phyloP scores from a whole-genome alignment of 2,888 invertebrate species.

The Drosophila diplacantha region DNA sequence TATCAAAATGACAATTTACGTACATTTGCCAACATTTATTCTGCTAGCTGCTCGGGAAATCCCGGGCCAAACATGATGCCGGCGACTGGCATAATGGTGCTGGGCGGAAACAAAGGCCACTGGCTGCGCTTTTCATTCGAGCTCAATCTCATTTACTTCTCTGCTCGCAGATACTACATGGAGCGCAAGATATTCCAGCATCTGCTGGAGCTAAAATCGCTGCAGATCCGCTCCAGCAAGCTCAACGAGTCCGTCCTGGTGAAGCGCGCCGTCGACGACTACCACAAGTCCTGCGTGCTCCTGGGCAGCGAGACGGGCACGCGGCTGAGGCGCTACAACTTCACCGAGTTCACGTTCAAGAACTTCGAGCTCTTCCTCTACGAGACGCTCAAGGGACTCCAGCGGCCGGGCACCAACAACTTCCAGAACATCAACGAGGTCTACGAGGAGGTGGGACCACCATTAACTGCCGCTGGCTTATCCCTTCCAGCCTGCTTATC shows the following conservation, averaged over 20 bases:
- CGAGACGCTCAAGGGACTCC: slow-evolving; percentile 88
- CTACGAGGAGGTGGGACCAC: slow-evolving; percentile 81
- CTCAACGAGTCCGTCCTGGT: slow-evolving; percentile 92
- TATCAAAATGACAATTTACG: slow-evolving; percentile 69
- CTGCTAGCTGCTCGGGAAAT: slow-evolving; percentile 28
- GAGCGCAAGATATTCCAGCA: slow-evolving; percentile 96
- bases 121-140: slow-evolving; percentile 26
- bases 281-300: slow-evolving; percentile 86
- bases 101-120: slow-evolving; percentile 15
- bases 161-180: slow-evolving; percentile 86
- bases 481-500: not conserved
- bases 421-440: slow-evolving; percentile 82
- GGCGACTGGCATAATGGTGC: slow-evolving; percentile 2
- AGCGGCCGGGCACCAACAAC: slow-evolving; percentile 83
- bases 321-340: slow-evolving; percentile 81
- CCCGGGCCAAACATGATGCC: slow-evolving; percentile 5
- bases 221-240: slow-evolving; percentile 93
- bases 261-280: slow-evolving; percentile 91
- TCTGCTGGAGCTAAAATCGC: slow-evolving; percentile 91
- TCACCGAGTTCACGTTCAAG: slow-evolving; percentile 84
- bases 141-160: not conserved
- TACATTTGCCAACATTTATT: slow-evolving; percentile 64
- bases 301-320: slow-evolving; percentile 79
- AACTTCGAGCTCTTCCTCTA: slow-evolving; percentile 93
- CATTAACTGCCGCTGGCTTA: not conserved